Evolutionary conservation across 2,797 vertebrate species (phyloP), one percentile per base, ranked within the genome.

Genomic region (Silurus lanzhouensis): DNA sequence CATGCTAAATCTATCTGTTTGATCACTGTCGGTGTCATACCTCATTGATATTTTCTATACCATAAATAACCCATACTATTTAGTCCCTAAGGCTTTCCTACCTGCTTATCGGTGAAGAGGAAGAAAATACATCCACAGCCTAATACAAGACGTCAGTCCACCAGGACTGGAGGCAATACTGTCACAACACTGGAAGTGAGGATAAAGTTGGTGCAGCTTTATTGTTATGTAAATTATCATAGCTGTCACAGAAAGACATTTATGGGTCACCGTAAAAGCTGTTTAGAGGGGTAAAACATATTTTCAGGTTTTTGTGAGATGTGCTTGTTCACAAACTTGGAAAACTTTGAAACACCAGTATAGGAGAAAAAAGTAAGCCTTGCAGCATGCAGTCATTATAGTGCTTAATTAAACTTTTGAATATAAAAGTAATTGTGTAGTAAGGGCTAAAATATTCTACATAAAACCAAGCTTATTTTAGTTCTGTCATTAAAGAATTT

Each of bases 341-440:
- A 75, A 27, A 75, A 75, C 12, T 55, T 14, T 55, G 22, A 74
- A 52, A 74, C 46, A 55, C 70, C 22, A 52, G 10, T 20, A 74
- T 6, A 48, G 22, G 1, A 55, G 22, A 74, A n/a, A 48, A 44
- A 71, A 72, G 12, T 72, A 25, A 20, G 48, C 48, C 15, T 46
- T 70, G 27, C 52, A 70, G 44, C 12, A 20, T 82, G 27, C 25
- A 70, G 5, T 81, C 70, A 3, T 79, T 72, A 58, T 9, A 46
- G 82, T 70, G 68, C 66, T 83, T 85, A 58, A 84, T 80, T 63
- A 38, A 48, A 57, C 68, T 84, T 38, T 88, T 91, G 67, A 90
- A 91, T 91, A 90, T 88, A 81, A 81, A 87, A 87, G 81, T 31
- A n/a, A 58, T 52, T 76, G 71, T 71, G 85, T 80, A 82, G 82